A percentile compares a stretch with the other conserved stretches of the same genome.
These are phyloP conservation scores for Uropsilus gracilis DNA, from an alignment of 2,113 vertebrate genomes.

Conservation along the genomic window DNA sequence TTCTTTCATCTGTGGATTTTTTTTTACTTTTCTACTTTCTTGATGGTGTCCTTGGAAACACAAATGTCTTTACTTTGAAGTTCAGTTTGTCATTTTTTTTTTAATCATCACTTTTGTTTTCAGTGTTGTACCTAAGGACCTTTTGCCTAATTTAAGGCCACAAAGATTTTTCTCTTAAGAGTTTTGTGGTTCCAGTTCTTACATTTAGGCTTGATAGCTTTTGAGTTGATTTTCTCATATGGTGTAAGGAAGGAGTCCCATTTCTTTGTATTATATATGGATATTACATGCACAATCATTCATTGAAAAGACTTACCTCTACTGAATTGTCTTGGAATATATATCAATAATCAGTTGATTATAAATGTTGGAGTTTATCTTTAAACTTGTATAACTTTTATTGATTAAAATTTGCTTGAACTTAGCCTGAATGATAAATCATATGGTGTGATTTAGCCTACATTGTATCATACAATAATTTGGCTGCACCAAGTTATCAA, in stretches of 20 bases:
- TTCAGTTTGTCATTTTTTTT: background rate
- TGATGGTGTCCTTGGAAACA: background rate
- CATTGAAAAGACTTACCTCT: background rate
- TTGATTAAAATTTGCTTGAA: background rate
- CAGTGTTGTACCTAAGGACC: background rate
- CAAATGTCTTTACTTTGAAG: background rate
- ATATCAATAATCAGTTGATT: background rate
- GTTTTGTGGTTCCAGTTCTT: background rate
- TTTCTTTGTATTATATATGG: background rate
- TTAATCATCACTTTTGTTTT: background rate
- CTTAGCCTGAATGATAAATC: background rate
- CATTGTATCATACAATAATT: background rate
- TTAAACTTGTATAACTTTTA: background rate
- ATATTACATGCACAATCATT: background rate
- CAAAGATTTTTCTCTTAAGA: background rate
- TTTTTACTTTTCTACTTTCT: background rate
- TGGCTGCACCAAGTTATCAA: background rate
- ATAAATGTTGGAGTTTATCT: background rate
- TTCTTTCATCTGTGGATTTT: background rate
- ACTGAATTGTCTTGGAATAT: background rate
- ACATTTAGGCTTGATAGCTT: background rate
- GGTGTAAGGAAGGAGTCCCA: background rate
- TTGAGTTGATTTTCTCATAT: background rate
- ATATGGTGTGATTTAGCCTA: background rate
- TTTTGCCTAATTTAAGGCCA: background rate